These are phyloP conservation scores for Leucozona laternaria DNA, from an alignment of 2,888 invertebrate species.

Conservation along the genomic window DNA sequence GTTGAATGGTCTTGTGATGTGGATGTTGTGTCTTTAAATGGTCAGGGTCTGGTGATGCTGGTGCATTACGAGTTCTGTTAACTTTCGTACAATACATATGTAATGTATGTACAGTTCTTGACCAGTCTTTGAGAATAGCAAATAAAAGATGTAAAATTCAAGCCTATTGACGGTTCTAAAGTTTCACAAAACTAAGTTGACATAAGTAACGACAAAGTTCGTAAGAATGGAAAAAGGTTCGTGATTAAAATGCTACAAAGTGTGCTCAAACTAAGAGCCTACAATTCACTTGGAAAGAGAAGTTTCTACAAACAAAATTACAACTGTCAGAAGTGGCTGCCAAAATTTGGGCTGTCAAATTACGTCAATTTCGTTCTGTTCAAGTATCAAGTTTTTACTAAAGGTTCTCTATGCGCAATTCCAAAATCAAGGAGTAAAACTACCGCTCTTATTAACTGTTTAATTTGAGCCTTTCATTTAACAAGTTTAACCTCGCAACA, in stretches of 20 bases:
- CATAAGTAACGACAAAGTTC: neutral
- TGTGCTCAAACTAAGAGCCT: too few species aligned
- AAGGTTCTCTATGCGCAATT: too few species aligned
- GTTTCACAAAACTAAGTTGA: neutral
- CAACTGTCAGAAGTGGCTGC: too few species aligned
- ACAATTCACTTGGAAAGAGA: too few species aligned
- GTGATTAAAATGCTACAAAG: too few species aligned
- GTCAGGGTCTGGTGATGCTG: constrained; percentile 42
- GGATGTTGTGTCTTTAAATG: constrained; percentile 26
- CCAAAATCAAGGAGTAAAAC: too few species aligned
- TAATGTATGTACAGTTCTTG: constrained; percentile 15
- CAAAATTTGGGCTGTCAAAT: too few species aligned
- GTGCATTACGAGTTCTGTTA: constrained; percentile 10
- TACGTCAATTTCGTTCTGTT: too few species aligned
- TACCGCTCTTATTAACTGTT: neutral
- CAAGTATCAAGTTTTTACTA: too few species aligned
- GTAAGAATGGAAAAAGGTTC: too few species aligned
- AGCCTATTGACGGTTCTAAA: neutral
- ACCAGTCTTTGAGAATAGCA: constrained; percentile 10
- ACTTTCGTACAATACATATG: neutral
- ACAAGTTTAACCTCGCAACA: neutral
- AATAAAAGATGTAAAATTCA: neutral
- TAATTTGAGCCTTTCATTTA: neutral
- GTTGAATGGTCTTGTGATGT: constrained; percentile 28
- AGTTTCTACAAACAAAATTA: too few species aligned